Evolutionary conservation across 2,888 invertebrate genomes (phyloP), one percentile per base, ranked within the genome.

Genomic region (Nezara viridula): DNA sequence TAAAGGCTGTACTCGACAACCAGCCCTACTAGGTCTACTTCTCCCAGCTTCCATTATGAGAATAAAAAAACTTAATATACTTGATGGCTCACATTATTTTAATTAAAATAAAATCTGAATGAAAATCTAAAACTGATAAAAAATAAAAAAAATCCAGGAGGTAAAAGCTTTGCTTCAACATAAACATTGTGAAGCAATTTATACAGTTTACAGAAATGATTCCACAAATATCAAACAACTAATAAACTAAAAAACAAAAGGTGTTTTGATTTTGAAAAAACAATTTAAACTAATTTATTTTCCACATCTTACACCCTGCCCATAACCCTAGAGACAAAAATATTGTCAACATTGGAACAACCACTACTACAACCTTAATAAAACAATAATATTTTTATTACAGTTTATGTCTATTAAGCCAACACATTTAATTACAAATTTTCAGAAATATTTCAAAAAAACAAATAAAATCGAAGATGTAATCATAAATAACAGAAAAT

Each of bases 1-100:
- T 44, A 91, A 89, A 44, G 91, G 90, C 88, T 91, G 91, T 21
- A 91, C 89, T 40, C 91, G 87, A 47, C 90, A 88, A 55, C 90
- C 90, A 86, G 91, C 90, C 89, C 91, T 89, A 60, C 91, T 90
- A 88, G 90, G 89, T 88, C 91, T 91, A 85, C 88, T 90, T 90
- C 91, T 90, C 32, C 90, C 90, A 60, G 88, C 73, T 60, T 91
- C 91, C 91, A 91, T 91, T 50, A 19, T 81, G 49, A 50, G n/a
- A 6, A 5, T 24, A 47, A 47, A 40, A 47, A 24, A 87, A 66
- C n/a, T 87, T 14, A 60, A 27, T 40, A 73, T 44, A 44, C 37
- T 87, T 66, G n/a, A 52, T 86, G 32, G 21, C 60, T 87, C 49
- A 87, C 87, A 87, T 87, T 44, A 47, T 87, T 66, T 10, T 47